Evolutionary conservation across 2,113 vertebrate genomes (phyloP), one percentile per base, ranked within the genome.

Genomic region (Gymnocephalus cernua): DNA sequence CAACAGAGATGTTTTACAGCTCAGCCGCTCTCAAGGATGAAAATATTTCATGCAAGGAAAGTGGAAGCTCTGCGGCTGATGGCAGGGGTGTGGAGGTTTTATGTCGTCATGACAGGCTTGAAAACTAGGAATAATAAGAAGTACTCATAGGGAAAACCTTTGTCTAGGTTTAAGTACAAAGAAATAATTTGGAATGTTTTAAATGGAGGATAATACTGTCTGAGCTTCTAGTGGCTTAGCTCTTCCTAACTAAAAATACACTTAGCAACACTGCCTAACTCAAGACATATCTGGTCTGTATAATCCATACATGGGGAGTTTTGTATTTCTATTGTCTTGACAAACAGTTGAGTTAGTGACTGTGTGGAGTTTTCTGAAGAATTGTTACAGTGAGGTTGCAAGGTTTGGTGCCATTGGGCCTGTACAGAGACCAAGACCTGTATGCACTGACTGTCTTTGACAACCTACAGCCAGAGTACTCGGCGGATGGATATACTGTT

Each of bases 1-100:
- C 65, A n/a, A 78, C 74, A 25, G 68, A 83, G 19, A 72, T 85
- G 85, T 75, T 90, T 89, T 87, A 89, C 83, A 71, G 82, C 76
- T 70, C 53, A 25, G 71, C 56, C 4, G 63, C 48, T 13, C 44
- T 82, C 85, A 85, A 87, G 88, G 82, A 51, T 80, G 75, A 9
- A 62, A 23, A 32, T 87, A 83, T 85, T 80, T 89, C 76, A 83
- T 75, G 72, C 18, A 29, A 23, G 53, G 14, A 71, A 53, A 10
- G 77, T 8, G n/a, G 62, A 65, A 79, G 65, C 59, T 65, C 27
- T 47, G 73, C 19, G 50, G 70, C 45, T 59, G 64, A 57, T 4
- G 61, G 29, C 54, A 70, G 62, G 61, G 59, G 50, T 51, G 29
- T 68, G 77, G 57, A 67, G 65, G 50, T 57, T 23, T 72, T 77